These are phyloP conservation scores for Nyctibius grandis DNA, from an alignment of 2,797 vertebrate genomes.

Conservation along the genomic window DNA sequence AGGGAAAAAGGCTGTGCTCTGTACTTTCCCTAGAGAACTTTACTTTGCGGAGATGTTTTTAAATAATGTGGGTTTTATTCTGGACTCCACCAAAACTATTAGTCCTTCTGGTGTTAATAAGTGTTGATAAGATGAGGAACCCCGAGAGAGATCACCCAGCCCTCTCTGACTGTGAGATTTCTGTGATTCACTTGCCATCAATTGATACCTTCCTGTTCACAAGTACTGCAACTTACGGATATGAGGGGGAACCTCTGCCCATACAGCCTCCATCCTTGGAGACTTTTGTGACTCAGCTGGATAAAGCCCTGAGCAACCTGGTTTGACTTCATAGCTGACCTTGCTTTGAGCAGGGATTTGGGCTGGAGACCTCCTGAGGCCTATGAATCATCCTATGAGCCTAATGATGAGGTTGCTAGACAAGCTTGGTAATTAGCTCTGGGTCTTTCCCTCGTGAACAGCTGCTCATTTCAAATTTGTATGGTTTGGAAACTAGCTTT, in stretches of 20 bases:
- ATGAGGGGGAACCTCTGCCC: background rate
- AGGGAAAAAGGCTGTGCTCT: background rate
- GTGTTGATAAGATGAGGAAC: background rate
- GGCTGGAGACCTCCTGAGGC: background rate
- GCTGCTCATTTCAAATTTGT: background rate
- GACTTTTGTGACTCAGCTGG: background rate
- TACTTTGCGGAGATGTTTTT: background rate
- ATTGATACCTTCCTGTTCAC: accelerated
- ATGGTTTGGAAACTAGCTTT: background rate
- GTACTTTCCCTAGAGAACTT: background rate
- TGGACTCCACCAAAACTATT: background rate
- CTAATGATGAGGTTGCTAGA: background rate
- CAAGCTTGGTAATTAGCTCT: background rate
- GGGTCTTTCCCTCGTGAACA: background rate
- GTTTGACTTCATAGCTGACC: background rate
- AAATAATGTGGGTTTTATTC: background rate
- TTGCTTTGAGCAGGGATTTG: background rate
- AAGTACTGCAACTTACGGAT: accelerated
- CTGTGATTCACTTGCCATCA: background rate
- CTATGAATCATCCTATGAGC: background rate
- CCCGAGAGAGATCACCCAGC: accelerated
- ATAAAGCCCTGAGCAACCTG: background rate
- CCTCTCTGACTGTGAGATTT: background rate
- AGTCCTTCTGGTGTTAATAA: background rate
- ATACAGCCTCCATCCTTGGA: background rate